phyloP scores from a whole-genome alignment of 2,888 invertebrate species.

The Nemapogon koenigi region DNA sequence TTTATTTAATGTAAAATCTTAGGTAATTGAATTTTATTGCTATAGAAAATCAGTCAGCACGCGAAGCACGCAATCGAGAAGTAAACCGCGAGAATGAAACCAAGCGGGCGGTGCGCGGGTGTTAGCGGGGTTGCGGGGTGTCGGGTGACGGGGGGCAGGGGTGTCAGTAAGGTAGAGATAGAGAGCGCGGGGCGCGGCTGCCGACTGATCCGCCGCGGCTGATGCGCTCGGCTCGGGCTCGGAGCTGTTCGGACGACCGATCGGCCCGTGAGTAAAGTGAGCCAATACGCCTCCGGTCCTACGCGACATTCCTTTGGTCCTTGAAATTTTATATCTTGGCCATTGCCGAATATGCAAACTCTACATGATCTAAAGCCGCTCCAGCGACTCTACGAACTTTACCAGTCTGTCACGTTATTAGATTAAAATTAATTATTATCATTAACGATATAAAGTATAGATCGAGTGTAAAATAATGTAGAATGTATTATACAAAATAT shows the following conservation, averaged over 20 bases:
- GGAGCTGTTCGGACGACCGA: constrained; percentile 36
- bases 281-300: constrained; percentile 63
- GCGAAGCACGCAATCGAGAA: constrained; percentile 68
- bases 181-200: constrained; percentile 19
- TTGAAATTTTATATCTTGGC: constrained; percentile 61
- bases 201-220: constrained; percentile 12
- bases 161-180: constrained; percentile 14
- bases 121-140: constrained; percentile 23
- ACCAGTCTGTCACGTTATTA: constrained; percentile 65
- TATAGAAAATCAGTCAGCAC: constrained; percentile 69
- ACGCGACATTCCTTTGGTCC: constrained; percentile 66
- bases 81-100: constrained; percentile 63
- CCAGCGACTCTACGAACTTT: constrained; percentile 64
- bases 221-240: constrained; percentile 18
- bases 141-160: constrained; percentile 21
- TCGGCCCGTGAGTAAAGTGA: constrained; percentile 62
- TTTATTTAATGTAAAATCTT: constrained; percentile 66
- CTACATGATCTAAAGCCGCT: constrained; percentile 64
- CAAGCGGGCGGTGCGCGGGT: constrained; percentile 56
- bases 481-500: constrained; percentile 63
- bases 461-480: constrained; percentile 61
- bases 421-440: constrained; percentile 65
- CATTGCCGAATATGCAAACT: constrained; percentile 64
- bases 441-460: constrained; percentile 61
- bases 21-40: constrained; percentile 68